Conservation (phyloP, 2,797 vertebrate genomes). For the Oceanodroma leucorhoa region DNA sequence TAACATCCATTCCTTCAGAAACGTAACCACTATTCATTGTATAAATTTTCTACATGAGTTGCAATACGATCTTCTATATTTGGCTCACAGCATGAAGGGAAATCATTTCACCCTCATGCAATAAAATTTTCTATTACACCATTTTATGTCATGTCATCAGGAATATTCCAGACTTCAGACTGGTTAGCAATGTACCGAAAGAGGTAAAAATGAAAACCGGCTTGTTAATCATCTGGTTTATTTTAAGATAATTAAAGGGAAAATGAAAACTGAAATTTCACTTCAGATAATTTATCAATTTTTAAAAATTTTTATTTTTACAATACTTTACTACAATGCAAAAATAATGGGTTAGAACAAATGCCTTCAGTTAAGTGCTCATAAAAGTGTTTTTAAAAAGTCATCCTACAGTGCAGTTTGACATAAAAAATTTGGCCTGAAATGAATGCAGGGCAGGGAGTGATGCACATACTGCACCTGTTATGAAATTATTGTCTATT, state of each 20-base stretch:
- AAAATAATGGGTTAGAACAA: neutral
- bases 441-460: neutral
- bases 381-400: neutral
- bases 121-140: neutral
- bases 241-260: neutral
- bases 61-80: neutral
- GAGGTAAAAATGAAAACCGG: neutral
- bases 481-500: neutral
- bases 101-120: slow-evolving; percentile 8
- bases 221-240: neutral
- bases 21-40: neutral
- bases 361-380: neutral
- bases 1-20: neutral
- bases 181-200: neutral
- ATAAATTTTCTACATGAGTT: neutral
- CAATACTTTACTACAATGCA: neutral
- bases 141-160: neutral
- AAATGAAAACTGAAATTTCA: neutral
- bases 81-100: neutral
- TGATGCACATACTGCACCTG: neutral
- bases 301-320: neutral
- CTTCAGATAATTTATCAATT: neutral
- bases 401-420: neutral
- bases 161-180: neutral
- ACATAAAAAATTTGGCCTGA: neutral